These are phyloP conservation scores for Leptogaster cylindrica DNA, from an alignment of 2,888 invertebrate genomes.

Conservation along the genomic window DNA sequence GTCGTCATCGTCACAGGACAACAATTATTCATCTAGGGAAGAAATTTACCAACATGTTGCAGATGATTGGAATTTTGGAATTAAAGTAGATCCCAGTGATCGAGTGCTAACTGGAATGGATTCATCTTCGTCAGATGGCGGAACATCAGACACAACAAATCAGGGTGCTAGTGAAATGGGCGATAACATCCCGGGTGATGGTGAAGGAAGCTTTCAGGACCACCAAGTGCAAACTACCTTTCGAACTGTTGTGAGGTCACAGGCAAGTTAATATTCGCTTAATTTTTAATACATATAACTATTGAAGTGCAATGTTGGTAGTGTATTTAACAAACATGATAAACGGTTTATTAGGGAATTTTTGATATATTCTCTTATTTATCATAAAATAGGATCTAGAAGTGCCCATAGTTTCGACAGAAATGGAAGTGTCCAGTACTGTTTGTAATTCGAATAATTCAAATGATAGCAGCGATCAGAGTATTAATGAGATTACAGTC, in stretches of 20 bases:
- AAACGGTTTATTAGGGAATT: too few relatives aligned
- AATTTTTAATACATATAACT: too few relatives aligned
- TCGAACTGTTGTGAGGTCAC: conserved; percentile 20
- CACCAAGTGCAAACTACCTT: conserved; percentile 33
- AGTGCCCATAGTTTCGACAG: conserved; percentile 68
- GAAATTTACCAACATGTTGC: conserved; percentile 60
- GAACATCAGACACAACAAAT: conserved; percentile 31
- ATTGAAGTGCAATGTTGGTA: too few relatives aligned
- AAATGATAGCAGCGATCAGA: conserved; percentile 43
- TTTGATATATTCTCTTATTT: neutral
- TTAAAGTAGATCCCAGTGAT: conserved; percentile 45
- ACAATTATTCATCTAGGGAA: conserved; percentile 30
- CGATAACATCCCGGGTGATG: neutral
- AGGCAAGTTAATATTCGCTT: conserved; percentile 30
- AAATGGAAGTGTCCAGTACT: conserved; percentile 68
- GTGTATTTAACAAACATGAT: too few relatives aligned
- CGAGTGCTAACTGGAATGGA: conserved; percentile 30
- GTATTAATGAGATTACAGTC: conserved; percentile 22
- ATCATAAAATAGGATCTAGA: conserved; percentile 63
- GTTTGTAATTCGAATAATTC: conserved; percentile 53
- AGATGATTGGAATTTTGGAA: conserved; percentile 61
- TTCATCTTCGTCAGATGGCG: conserved; percentile 39
- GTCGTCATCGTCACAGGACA: conserved; percentile 18
- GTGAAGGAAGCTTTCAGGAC: conserved; percentile 25
- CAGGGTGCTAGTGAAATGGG: conserved; percentile 33